Evolutionary conservation across 1,140 invertebrate genomes (phyloP).

Genomic region (Wasmannia auropunctata): DNA sequence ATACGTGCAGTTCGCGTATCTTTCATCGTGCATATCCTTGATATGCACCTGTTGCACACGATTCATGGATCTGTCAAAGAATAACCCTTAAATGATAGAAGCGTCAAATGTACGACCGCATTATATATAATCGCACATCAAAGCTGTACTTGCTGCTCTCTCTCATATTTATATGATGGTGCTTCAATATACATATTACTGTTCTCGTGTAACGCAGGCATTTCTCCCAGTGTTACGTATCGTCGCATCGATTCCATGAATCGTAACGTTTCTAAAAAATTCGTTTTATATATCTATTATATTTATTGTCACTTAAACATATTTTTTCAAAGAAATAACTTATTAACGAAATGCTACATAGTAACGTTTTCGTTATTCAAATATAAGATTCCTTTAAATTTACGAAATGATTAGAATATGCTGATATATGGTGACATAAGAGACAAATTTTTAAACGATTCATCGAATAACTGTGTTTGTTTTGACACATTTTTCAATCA

Average conservation of each 20-base stretch:
- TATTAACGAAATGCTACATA: background rate
- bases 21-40: slow-evolving; percentile 28
- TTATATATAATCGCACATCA: background rate
- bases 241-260: background rate
- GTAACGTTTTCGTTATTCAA: background rate
- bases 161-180: slow-evolving; percentile 1
- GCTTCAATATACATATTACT: background rate
- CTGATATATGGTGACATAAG: background rate
- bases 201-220: background rate
- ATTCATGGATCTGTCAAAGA: slow-evolving; percentile 18
- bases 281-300: background rate
- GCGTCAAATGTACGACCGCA: background rate
- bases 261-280: background rate
- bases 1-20: background rate
- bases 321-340: background rate
- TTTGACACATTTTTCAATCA: background rate
- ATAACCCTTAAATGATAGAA: slow-evolving; percentile 48
- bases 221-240: background rate
- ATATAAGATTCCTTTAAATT: background rate
- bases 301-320: background rate
- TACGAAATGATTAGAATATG: background rate
- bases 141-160: background rate
- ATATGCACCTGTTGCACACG: slow-evolving; percentile 43
- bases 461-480: slow-evolving; percentile 43
- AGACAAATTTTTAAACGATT: background rate